Conservation (phyloP, 2,888 invertebrate genomes). For the Eutolmus rufibarbis region DNA sequence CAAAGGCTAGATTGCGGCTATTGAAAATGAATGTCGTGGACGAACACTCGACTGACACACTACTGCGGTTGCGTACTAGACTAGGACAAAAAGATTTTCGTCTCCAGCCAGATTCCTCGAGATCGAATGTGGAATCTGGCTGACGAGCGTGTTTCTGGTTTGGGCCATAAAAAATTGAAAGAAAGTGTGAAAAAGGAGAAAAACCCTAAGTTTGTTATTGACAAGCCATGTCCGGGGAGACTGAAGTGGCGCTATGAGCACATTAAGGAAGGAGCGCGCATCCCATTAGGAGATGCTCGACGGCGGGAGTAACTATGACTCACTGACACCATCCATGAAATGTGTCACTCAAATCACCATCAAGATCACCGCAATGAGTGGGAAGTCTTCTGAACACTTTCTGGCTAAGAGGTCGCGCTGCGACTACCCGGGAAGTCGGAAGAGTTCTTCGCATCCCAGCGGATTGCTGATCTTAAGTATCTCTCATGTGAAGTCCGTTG, state of each 20-base stretch:
- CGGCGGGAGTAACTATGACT: constrained; percentile 6
- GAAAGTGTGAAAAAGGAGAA: constrained; percentile 6
- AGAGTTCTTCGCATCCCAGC: background rate
- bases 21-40: constrained; percentile 6
- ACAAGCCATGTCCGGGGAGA: background rate
- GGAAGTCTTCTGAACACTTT: background rate
- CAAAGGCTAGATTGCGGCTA: constrained; percentile 10
- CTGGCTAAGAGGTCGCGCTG: background rate
- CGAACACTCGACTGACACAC: background rate
- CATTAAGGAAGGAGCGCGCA: constrained; percentile 11
- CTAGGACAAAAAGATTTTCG: background rate
- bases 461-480: constrained; percentile 13
- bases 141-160: background rate
- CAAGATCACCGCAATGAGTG: constrained; percentile 3
- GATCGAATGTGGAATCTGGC: background rate
- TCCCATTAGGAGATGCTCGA: constrained; percentile 6
- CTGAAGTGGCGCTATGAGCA: constrained; percentile 31
- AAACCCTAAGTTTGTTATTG: background rate
- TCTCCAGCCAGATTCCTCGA: background rate
- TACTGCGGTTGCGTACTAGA: background rate
- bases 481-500: background rate
- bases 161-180: background rate
- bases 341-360: constrained; percentile 8
- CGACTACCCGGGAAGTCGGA: background rate
- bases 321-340: constrained; percentile 18